Conservation (phyloP, 2,113 vertebrate species). For the Laticauda colubrina region DNA sequence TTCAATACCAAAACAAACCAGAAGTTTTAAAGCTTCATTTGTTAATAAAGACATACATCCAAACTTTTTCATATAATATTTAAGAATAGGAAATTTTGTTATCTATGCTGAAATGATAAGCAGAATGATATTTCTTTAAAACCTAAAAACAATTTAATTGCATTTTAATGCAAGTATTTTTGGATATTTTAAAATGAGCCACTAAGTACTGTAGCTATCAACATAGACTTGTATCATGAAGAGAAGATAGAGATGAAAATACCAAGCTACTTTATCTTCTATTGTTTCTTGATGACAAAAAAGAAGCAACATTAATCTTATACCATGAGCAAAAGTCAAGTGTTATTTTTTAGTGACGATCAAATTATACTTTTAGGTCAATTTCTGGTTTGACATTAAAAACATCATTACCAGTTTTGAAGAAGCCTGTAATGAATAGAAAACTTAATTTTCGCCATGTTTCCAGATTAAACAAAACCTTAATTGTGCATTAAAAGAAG, state of each 20-base stretch:
- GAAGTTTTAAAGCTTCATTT: background rate
- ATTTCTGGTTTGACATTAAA: constrained; percentile 11
- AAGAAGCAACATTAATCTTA: background rate
- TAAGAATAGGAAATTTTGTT: background rate
- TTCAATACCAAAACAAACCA: background rate
- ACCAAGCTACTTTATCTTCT: constrained; percentile 10
- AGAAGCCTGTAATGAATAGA: background rate
- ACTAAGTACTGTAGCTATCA: background rate
- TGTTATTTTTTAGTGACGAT: background rate
- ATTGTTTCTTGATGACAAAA: constrained; percentile 2
- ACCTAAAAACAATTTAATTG: background rate
- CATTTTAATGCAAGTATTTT: background rate
- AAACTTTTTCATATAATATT: background rate
- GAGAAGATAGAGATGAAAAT: background rate
- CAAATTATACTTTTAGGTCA: constrained; percentile 27
- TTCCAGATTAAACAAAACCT: background rate
- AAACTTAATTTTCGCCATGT: background rate
- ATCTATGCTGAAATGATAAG: background rate
- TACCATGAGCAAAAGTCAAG: constrained; percentile 13
- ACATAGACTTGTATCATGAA: background rate
- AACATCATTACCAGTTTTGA: background rate
- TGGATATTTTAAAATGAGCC: background rate
- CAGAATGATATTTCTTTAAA: background rate
- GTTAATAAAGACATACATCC: background rate
- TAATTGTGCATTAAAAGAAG: background rate